These are phyloP conservation scores for Leucopsar rothschildi DNA, from an alignment of 2,113 vertebrate genomes.

Conservation along the genomic window DNA sequence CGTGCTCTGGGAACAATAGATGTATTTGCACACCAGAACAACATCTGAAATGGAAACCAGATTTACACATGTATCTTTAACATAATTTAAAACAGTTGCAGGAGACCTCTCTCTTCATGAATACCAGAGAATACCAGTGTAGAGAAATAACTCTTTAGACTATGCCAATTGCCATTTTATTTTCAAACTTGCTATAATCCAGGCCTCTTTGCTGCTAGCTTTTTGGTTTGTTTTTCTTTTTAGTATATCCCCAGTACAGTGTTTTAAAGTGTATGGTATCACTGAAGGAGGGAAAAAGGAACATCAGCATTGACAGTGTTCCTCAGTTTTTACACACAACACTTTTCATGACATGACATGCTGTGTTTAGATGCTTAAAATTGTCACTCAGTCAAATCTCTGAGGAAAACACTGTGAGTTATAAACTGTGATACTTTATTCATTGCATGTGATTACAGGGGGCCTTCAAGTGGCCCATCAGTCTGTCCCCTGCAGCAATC, in stretches of 20 bases:
- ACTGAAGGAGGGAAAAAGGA: not conserved
- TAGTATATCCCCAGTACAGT: fast-evolving
- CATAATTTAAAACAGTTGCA: not conserved
- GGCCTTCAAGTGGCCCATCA: not conserved
- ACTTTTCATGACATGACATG: not conserved
- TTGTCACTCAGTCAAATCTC: not conserved
- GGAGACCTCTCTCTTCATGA: not conserved
- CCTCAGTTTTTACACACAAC: not conserved
- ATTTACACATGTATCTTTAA: not conserved
- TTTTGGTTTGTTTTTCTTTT: not conserved
- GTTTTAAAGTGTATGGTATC: not conserved
- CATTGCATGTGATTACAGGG: not conserved
- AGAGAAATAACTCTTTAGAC: not conserved
- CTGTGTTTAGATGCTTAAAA: not conserved
- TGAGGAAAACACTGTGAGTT: not conserved
- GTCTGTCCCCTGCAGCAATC: not conserved
- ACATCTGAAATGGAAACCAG: not conserved
- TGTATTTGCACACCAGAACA: not conserved
- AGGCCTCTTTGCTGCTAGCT: not conserved
- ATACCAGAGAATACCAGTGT: not conserved
- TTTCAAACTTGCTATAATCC: not conserved
- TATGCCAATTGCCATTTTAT: not conserved
- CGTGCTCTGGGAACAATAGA: not conserved
- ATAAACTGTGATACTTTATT: not conserved
- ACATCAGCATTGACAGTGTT: not conserved